A percentile compares a stretch with the other conserved stretches of the same genome.
Conservation (phyloP, 2,888 invertebrate genomes). For the Andrena bicolor region DNA sequence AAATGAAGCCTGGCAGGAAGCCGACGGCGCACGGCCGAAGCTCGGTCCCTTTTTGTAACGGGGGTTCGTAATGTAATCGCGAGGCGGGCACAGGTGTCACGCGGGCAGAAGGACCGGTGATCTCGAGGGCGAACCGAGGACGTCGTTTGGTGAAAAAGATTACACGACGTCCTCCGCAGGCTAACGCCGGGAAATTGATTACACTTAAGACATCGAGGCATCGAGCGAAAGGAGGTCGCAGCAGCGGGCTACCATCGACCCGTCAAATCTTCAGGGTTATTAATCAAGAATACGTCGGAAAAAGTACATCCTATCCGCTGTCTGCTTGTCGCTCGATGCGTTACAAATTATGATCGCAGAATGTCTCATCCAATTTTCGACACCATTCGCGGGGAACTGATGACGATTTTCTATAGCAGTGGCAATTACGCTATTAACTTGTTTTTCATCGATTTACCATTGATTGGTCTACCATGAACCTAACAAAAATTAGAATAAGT, state of each 20-base stretch:
- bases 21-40: background rate
- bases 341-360: slow-evolving; percentile 3
- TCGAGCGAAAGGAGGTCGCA: slow-evolving; percentile 30
- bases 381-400: background rate
- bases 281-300: slow-evolving; percentile 49
- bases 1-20: background rate
- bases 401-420: background rate
- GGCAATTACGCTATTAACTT: background rate
- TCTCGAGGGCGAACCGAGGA: slow-evolving; percentile 39
- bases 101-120: slow-evolving; percentile 24
- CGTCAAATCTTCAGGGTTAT: slow-evolving; percentile 63
- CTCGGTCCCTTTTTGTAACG: slow-evolving; percentile 5
- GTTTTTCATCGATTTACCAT: background rate
- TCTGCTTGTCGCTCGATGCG: slow-evolving; percentile 9
- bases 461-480: slow-evolving; percentile 1
- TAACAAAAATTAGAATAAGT: no score
- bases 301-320: background rate
- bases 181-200: slow-evolving; percentile 65
- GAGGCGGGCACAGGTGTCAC: slow-evolving; percentile 46
- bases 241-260: slow-evolving; percentile 32
- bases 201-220: slow-evolving; percentile 53
- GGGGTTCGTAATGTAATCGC: slow-evolving; percentile 22
- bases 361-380: background rate
- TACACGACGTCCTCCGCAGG: slow-evolving; percentile 60
- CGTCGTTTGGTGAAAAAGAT: slow-evolving; percentile 59